phyloP scores from a whole-genome alignment of 2,797 vertebrate species.

The Chlorospingus semifuscus region DNA sequence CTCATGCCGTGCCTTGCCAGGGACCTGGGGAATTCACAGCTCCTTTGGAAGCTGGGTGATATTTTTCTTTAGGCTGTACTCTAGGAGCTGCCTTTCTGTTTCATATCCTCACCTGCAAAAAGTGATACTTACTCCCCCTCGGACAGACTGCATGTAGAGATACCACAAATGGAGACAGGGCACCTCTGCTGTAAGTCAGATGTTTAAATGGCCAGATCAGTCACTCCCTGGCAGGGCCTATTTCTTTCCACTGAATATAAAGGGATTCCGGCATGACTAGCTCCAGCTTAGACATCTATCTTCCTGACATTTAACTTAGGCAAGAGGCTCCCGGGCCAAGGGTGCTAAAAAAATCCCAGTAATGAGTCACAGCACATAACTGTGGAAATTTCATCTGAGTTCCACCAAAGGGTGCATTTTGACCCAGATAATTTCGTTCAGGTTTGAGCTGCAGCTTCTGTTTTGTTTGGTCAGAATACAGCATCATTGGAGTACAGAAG shows the following conservation, averaged over 20 bases:
- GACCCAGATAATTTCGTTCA: constrained; percentile 22
- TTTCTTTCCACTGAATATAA: constrained; percentile 34
- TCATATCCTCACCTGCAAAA: neutral
- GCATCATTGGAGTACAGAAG: neutral
- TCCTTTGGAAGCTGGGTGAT: neutral
- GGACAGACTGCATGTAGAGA: neutral
- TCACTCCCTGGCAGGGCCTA: neutral
- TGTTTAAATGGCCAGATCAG: constrained; percentile 11
- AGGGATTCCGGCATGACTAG: neutral
- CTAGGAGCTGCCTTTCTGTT: neutral
- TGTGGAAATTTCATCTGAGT: neutral
- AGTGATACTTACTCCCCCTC: neutral
- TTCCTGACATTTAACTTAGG: constrained; percentile 26
- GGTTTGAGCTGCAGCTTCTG: constrained; percentile 42
- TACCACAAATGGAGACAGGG: neutral
- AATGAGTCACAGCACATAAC: neutral
- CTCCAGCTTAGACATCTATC: constrained; percentile 15
- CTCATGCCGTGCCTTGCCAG: neutral
- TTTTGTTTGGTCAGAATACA: constrained; percentile 35
- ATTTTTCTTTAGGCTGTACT: neutral
- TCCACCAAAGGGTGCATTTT: neutral
- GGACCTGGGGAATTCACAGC: neutral
- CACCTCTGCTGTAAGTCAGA: neutral
- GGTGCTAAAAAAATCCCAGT: neutral
- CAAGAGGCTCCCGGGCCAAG: neutral